phyloP scores from a whole-genome alignment of 2,888 invertebrate genomes.

The Hirtodrosophila duncani region DNA sequence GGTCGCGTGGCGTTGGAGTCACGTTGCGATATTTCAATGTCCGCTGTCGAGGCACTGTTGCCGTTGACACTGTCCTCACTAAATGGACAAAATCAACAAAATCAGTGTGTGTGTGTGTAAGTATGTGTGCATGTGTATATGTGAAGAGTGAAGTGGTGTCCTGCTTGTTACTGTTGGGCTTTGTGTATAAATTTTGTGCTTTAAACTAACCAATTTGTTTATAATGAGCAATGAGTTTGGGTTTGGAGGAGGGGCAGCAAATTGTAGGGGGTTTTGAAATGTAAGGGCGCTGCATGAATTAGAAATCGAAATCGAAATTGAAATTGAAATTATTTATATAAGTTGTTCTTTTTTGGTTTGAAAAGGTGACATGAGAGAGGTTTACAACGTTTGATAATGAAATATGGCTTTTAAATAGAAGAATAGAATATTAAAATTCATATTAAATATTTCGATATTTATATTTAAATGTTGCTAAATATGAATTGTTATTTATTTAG shows the following conservation, averaged over 20 bases:
- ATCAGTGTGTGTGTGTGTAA: constrained; percentile 41
- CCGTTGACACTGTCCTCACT: constrained; percentile 60
- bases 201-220: constrained; percentile 60
- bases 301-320: constrained; percentile 41
- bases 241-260: neutral
- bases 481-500: constrained; percentile 15
- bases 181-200: constrained; percentile 36
- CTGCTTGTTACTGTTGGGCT: constrained; percentile 2
- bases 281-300: constrained; percentile 48
- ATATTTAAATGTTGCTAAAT: constrained; percentile 15
- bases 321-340: constrained; percentile 1
- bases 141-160: constrained; percentile 9
- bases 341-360: constrained; percentile 19
- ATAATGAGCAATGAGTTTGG: constrained; percentile 45
- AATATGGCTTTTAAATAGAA: constrained; percentile 45
- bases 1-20: constrained; percentile 31
- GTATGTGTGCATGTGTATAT: constrained; percentile 5
- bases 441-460: constrained; percentile 56
- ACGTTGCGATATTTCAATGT: constrained; percentile 70
- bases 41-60: constrained; percentile 57
- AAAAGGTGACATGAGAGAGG: constrained; percentile 29
- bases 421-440: constrained; percentile 57
- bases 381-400: constrained; percentile 38
- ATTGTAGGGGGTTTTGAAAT: constrained; percentile 13
- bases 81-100: constrained; percentile 58